Evolutionary conservation across 2,888 invertebrate genomes (phyloP), one percentile per base, ranked within the genome.

Genomic region (Yponomeuta sedellus): DNA sequence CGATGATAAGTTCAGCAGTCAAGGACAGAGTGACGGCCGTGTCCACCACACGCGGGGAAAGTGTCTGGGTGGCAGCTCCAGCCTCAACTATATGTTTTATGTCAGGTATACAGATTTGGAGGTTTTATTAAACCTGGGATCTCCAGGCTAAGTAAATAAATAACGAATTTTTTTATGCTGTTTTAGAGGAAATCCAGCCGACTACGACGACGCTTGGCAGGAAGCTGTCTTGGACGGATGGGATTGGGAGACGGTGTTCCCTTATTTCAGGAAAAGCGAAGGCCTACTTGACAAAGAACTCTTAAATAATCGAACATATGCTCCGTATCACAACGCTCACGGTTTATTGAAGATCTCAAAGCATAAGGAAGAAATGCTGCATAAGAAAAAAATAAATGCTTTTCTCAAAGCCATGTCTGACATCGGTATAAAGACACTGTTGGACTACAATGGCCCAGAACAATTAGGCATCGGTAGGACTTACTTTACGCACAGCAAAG

Each of bases 181-280:
- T 63, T 63, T 63, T 22, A 64, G 87, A 1, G 92, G 92, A 0
- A 84, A 80, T 69, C 75, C 71, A 0, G 69, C 72, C 1, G 88
- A 92, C 70, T 92, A 85, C 67, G 78, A 88, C 67, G 78, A 88
- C 59, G 73, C 77, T 57, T 92, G 92, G 92, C 80, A 81, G n/a
- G 72, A 70, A 1, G 69, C 77, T 16, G 91, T 91, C 5, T 88
- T 92, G 64, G 40, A 70, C 0, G 85, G 86, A 1, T 92, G 92
- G 92, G 80, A 82, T 19, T 92, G 91, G 79, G 73, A 86, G 1
- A 79, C 85, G n/a, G 82, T 88, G 4, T 68, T 77, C 0, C 73
- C 80, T 1, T 91, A 84, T 68, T 83, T 84, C 16, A 78, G 82
- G 16, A 88, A 86, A 66, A 80, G 83, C 0, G 80, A 92, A 72